Base-by-base conservation (phyloP, 2,888 invertebrate genomes). In the Andrena haemorrhoa region DNA sequence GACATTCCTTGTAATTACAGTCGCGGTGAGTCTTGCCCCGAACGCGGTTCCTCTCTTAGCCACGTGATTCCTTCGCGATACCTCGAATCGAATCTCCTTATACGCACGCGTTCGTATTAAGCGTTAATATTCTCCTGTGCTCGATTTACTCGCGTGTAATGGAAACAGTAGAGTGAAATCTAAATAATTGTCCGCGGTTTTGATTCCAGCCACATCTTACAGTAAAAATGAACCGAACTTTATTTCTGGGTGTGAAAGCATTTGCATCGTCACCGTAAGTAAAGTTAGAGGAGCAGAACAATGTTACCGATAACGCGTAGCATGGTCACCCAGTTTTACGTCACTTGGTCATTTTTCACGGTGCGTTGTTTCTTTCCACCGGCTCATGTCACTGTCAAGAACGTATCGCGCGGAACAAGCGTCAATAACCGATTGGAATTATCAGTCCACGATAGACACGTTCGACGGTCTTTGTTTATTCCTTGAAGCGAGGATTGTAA, bases 401-500 rank as follows among this genome's bases (percentile, higher is more conserved):
- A 23, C 33, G 8, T 74, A 82, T 76, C 79, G 41, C 72, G 56
- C 33, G 31, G 41, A 69, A 68, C 63, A 47, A 75, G 61, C 66
- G 77, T 91, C 90, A 91, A 90, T 89, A 90, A 91, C 90, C 91
- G 91, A 91, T 91, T 90, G 86, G 20, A 56, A 20, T 81, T 91
- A 90, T 91, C 90, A 29, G 33, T 16, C 49, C n/a, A 7, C 12
- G 6, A 26, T 47, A 60, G 65, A 69, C 74, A 73, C 41, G 56
- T 41, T 41, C 53, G 31, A 35, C 74, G 20, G 66, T 31, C 49
- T 58, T 41, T 53, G 20, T 73, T 77, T 78, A 82, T 86, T 82
- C 69, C 71, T 60, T 69, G 75, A 65, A 75, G 63, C 29, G 23
- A 26, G 16, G 47, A 79, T 33, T 66, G 61, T 49, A 56, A 58